Percentiles rank a stretch among this genome's conserved stretches.
Evolutionary conservation across 1,140 invertebrate genomes (phyloP).

Genomic region (Neodiprion fabricii): DNA sequence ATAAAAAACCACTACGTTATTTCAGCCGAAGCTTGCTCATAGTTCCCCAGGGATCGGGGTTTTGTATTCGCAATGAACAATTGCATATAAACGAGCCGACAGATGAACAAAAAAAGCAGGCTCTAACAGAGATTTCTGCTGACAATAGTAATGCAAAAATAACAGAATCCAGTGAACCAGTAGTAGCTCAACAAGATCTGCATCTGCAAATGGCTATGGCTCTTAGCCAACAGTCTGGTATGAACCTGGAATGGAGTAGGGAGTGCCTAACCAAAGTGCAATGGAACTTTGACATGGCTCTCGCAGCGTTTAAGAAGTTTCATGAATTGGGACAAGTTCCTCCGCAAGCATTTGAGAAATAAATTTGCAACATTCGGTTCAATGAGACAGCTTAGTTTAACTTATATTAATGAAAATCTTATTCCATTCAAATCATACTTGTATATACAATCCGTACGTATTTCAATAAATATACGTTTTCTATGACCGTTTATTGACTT

Average conservation of each 20-base stretch:
- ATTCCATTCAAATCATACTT: neutral
- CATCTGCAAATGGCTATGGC: constrained; percentile 71
- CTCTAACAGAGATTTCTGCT: neutral
- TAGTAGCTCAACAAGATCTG: constrained; percentile 44
- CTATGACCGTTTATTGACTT: neutral
- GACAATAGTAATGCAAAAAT: neutral
- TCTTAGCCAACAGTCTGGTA: constrained; percentile 73
- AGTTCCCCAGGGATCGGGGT: constrained; percentile 73
- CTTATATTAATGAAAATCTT: neutral
- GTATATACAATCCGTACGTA: neutral
- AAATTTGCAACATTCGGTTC: neutral
- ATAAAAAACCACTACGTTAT: constrained; percentile 64
- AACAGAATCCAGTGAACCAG: neutral
- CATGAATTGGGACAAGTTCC: constrained; percentile 16
- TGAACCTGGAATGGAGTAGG: constrained; percentile 77
- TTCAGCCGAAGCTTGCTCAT: constrained; percentile 80
- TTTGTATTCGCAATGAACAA: constrained; percentile 82
- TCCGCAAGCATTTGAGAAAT: constrained; percentile 25
- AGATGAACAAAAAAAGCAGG: constrained; percentile 67
- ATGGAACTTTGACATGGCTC: constrained; percentile 14
- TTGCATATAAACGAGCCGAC: constrained; percentile 76
- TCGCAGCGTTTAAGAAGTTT: neutral
- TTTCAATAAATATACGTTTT: constrained; percentile 4
- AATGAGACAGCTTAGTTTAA: neutral
- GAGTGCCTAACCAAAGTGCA: constrained; percentile 14